Conservation (phyloP, 2,888 invertebrate genomes). For the Bembecia ichneumoniformis region DNA sequence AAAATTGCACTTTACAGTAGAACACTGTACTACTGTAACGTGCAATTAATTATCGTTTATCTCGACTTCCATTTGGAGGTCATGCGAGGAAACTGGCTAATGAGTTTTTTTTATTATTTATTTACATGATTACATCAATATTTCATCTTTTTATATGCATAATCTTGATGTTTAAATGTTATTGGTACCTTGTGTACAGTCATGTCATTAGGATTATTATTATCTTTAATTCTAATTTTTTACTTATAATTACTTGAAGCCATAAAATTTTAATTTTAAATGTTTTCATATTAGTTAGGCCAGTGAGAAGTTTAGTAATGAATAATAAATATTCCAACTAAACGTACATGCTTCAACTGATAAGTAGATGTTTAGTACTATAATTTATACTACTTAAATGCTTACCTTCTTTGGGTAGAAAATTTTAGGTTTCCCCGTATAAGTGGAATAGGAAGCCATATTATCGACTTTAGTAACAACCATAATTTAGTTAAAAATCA, state of each 20-base stretch:
- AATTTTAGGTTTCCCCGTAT: constrained; percentile 67
- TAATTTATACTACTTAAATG: background rate
- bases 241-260: too few species aligned
- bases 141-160: constrained; percentile 1
- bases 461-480: constrained; percentile 67
- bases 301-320: too few species aligned
- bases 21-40: background rate
- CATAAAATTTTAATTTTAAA: too few species aligned
- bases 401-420: constrained; percentile 70
- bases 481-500: constrained; percentile 57
- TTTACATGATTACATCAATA: background rate
- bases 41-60: constrained; percentile 6
- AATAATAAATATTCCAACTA: too few species aligned
- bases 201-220: background rate
- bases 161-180: background rate
- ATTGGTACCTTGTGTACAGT: background rate
- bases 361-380: background rate
- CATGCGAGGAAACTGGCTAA: constrained; percentile 6
- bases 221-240: background rate
- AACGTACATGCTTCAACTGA: background rate
- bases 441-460: constrained; percentile 66
- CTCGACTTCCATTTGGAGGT: constrained; percentile 4
- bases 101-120: constrained; percentile 3
- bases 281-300: too few species aligned
- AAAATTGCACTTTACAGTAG: too few species aligned